Percentiles rank a stretch among this genome's conserved stretches.
Conservation (phyloP, 2,888 invertebrate genomes). For the Strigamia transsilvanica region DNA sequence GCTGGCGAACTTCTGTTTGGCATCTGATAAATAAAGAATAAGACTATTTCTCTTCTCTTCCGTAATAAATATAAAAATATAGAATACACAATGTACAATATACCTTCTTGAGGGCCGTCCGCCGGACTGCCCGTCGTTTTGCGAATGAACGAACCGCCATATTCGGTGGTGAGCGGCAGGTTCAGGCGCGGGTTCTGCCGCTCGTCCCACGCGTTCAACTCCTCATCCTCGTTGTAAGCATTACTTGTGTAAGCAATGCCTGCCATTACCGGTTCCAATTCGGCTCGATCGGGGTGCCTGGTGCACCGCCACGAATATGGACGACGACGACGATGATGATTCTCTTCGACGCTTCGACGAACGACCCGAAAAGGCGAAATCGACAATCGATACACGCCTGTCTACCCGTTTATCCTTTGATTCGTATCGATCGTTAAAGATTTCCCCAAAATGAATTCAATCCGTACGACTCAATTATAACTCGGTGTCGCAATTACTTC, state of each 20-base stretch:
- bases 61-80: no score
- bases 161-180: not conserved
- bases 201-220: conserved; percentile 44
- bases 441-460: no score
- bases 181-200: not conserved
- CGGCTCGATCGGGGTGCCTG: not conserved
- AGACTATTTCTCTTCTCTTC: not conserved
- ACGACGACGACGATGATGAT: not conserved
- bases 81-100: no score
- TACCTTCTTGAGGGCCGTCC: conserved; percentile 34
- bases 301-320: not conserved
- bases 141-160: not conserved
- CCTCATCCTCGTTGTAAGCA: conserved; percentile 44
- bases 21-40: not conserved
- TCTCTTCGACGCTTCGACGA: not conserved
- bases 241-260: conserved; percentile 22
- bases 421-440: no score
- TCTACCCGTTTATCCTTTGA: no score
- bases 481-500: no score
- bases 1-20: conserved; percentile 25
- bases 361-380: not conserved
- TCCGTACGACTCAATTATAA: no score
- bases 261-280: conserved; percentile 41
- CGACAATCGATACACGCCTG: not conserved
- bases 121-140: not conserved